These are phyloP conservation scores for Oedothorax gibbosus DNA, from an alignment of 1,140 invertebrate genomes.

Conservation along the genomic window DNA sequence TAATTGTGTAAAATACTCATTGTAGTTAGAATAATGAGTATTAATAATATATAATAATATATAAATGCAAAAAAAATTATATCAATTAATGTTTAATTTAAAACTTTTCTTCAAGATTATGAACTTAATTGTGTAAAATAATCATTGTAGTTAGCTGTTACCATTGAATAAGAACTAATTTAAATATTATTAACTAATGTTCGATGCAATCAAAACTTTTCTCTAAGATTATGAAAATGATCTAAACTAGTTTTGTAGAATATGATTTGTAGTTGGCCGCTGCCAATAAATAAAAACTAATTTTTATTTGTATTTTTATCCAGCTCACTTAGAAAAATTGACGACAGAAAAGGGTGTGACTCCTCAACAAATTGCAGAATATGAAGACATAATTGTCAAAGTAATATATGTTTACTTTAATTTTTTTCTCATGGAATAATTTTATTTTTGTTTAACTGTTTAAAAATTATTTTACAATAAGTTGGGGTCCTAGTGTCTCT, in stretches of 20 bases:
- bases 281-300: too few species aligned
- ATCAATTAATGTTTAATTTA: too few species aligned
- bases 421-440: too few species aligned
- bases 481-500: too few species aligned
- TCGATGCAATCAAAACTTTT: background rate
- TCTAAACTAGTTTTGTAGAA: background rate
- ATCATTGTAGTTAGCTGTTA: background rate
- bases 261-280: too few species aligned
- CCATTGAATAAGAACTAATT: background rate
- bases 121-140: background rate
- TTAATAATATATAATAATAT: too few species aligned
- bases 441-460: too few species aligned
- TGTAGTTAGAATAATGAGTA: too few species aligned
- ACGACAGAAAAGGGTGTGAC: constrained; percentile 85
- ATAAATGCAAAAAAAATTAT: too few species aligned
- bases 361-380: constrained; percentile 79
- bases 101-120: background rate
- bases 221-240: background rate
- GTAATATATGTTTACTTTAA: constrained; percentile 65
- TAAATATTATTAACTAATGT: too few species aligned
- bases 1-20: background rate
- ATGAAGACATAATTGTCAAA: constrained; percentile 83
- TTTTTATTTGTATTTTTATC: background rate
- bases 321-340: constrained; percentile 89
- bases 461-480: too few species aligned